Conservation (phyloP, 1,140 invertebrate species). For the Cataglyphis hispanica region DNA sequence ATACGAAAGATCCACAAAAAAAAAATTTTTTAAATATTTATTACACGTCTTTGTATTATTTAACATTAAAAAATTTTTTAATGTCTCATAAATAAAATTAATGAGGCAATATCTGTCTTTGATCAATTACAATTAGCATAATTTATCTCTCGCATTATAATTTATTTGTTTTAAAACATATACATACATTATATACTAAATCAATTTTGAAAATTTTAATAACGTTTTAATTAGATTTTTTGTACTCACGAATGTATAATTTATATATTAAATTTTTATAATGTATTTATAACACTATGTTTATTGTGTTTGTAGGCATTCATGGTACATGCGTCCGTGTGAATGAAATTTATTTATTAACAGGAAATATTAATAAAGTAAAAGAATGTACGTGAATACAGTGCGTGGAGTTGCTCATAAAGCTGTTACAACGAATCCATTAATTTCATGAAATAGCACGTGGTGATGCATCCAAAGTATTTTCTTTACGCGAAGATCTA, state of each 20-base stretch:
- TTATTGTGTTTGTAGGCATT: too few relatives aligned
- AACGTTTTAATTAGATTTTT: background rate
- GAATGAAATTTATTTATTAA: background rate
- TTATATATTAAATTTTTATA: too few relatives aligned
- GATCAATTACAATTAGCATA: background rate
- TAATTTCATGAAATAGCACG: conserved; percentile 20
- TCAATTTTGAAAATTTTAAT: background rate
- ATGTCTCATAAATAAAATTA: background rate
- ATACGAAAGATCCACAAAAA: background rate
- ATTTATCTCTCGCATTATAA: background rate
- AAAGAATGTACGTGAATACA: background rate
- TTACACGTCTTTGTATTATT: background rate
- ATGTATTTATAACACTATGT: too few relatives aligned
- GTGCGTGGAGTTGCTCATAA: background rate
- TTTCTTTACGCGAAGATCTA: background rate
- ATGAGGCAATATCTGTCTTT: background rate
- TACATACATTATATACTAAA: background rate
- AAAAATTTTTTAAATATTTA: background rate
- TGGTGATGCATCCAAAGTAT: background rate
- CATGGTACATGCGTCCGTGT: background rate
- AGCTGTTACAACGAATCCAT: background rate
- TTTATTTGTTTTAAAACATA: background rate
- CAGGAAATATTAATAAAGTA: background rate
- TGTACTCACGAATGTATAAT: background rate
- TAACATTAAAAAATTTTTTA: background rate